A percentile compares a stretch with the other conserved stretches of the same genome.
Evolutionary conservation across 2,113 vertebrate species (phyloP).

Genomic region (Pelmatolapia mariae): DNA sequence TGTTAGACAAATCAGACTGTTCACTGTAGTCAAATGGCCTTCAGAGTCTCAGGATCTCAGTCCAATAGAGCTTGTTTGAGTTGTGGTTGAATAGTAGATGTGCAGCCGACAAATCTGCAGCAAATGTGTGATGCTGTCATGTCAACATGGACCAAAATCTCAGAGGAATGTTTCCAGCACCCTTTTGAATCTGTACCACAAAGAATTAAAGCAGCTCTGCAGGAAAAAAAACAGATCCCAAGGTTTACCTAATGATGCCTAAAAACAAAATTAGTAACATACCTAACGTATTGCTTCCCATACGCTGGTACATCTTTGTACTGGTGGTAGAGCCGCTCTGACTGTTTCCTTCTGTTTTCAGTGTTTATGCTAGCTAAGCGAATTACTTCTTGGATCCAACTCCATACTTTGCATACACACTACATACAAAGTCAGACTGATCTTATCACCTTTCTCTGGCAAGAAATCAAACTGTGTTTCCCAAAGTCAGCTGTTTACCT

Average conservation of each 20-base stretch:
- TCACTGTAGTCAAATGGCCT: neutral
- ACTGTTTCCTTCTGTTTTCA: neutral
- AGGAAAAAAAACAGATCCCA: neutral
- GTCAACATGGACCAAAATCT: neutral
- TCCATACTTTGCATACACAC: neutral
- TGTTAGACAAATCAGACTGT: neutral
- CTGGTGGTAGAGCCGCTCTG: neutral
- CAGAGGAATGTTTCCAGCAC: neutral
- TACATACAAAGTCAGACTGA: neutral
- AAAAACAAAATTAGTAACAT: neutral
- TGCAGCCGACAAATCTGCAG: neutral
- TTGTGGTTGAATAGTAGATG: neutral
- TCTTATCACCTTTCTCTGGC: neutral
- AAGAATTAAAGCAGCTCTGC: fast-evolving
- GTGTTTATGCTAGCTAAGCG: neutral
- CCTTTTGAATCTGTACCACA: neutral
- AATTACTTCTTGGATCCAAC: neutral
- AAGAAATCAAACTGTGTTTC: neutral
- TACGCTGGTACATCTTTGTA: neutral
- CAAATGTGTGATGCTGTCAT: neutral
- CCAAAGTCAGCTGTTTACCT: neutral
- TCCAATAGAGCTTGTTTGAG: neutral
- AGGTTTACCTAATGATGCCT: neutral
- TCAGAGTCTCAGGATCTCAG: neutral
- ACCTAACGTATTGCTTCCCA: neutral